These are phyloP conservation scores for Puntigrus tetrazona DNA, from an alignment of 2,113 vertebrate species.

Conservation along the genomic window DNA sequence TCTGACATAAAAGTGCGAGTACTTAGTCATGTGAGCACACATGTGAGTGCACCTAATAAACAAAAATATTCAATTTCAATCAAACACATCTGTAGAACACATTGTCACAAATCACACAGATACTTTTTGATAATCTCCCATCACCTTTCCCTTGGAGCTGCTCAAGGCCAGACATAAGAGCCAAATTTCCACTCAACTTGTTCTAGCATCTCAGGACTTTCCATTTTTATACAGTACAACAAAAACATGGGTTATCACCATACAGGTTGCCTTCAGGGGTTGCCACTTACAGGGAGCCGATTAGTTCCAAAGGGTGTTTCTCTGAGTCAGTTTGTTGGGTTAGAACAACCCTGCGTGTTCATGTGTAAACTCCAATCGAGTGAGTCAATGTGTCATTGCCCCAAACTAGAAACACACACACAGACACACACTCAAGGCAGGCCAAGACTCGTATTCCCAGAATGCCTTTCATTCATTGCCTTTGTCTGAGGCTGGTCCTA, in stretches of 20 bases:
- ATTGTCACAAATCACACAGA: background rate
- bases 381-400: constrained; percentile 24
- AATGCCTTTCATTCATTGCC: constrained; percentile 66
- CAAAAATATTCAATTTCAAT: background rate
- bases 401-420: constrained; percentile 28
- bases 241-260: constrained; percentile 27
- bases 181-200: constrained; percentile 22
- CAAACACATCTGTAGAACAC: background rate
- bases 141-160: background rate
- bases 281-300: constrained; percentile 1
- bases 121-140: background rate
- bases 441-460: constrained; percentile 60
- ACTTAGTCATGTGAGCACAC: too few relatives aligned
- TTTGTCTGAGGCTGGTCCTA: constrained; percentile 59
- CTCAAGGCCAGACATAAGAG: background rate
- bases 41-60: background rate
- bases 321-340: background rate
- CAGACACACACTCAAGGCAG: constrained; percentile 61
- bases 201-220: constrained; percentile 15
- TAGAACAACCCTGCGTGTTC: constrained; percentile 27
- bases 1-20: too few relatives aligned
- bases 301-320: background rate
- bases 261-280: constrained; percentile 3
- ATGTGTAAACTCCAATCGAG: constrained; percentile 28
- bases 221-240: constrained; percentile 25